Base-by-base conservation (phyloP, 2,888 invertebrate species). In the Rhagonycha fulva region DNA sequence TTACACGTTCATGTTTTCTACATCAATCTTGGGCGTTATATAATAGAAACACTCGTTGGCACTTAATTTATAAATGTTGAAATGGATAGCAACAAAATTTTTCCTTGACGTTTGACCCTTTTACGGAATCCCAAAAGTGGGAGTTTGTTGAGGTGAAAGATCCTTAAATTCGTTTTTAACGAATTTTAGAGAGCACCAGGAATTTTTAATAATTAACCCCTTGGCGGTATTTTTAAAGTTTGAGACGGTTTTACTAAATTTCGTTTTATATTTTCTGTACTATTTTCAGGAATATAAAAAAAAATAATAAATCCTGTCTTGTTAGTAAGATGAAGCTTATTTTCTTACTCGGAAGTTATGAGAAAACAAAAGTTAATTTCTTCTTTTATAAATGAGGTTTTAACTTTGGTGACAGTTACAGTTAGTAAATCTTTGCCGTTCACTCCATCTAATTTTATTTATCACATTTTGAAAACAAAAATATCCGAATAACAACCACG, bases 351-450 rank as follows among this genome's bases (percentile, higher is more conserved):
- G 26, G 63, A 66, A 66, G 63, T 66, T 66, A 66, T 66, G 63
- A 66, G 63, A 66, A 26, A 23, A 66, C 63, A 66, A 66, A 66
- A 66, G 63, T 66, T 66, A 66, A 24, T 66, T 66, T 66, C 63
- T 26, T n/a, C 26, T 66, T 24, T 66, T 66, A 66, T 66, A 66
- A 66, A 66, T 66, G 63, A 24, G 63, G 63, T 66, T 66, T 66
- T 66, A 66, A 66, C 63, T 23, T 24, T 5, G 26, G 63, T 24
- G 63, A 66, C 63, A 66, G 63, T 66, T 26, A 66, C 24, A 66
- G 63, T 66, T 66, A 66, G 63, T 66, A 66, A 66, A 66, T 66
- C 63, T 66, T 26, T n/a, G 63, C 12, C 63, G 11, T 14, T 62
- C 26, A 24, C 63, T 66, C n/a, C n/a, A 26, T 24, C 63, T 66